Percentiles rank a stretch among this genome's conserved stretches.
These are phyloP conservation scores for Euphydryas editha DNA, from an alignment of 2,888 invertebrate genomes.

Conservation along the genomic window DNA sequence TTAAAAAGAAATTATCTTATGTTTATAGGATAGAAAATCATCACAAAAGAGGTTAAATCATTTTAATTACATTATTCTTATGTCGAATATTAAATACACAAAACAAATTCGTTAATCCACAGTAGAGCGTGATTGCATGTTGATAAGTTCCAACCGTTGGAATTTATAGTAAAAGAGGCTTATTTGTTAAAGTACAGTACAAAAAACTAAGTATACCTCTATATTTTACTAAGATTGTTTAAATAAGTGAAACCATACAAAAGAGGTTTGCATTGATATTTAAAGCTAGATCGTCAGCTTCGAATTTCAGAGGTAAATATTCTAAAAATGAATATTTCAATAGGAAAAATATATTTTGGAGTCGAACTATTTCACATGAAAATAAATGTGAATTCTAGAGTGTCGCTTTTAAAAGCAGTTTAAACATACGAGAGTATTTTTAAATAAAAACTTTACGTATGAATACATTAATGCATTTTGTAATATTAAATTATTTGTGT, in stretches of 20 bases:
- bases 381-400: conserved; percentile 13
- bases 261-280: conserved; percentile 3
- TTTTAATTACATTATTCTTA: too few relatives aligned
- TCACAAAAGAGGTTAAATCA: neutral
- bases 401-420: conserved; percentile 12
- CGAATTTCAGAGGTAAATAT: neutral
- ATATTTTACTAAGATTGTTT: neutral
- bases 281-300: conserved; percentile 3
- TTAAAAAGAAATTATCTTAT: neutral
- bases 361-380: conserved; percentile 9
- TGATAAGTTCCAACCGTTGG: too few relatives aligned
- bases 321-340: conserved; percentile 9
- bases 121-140: too few relatives aligned
- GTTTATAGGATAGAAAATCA: neutral
- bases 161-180: too few relatives aligned
- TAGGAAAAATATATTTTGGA: conserved; percentile 3
- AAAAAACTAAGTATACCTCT: neutral
- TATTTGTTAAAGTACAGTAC: too few relatives aligned
- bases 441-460: neutral
- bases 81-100: neutral
- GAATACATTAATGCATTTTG: neutral
- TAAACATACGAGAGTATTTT: conserved; percentile 1
- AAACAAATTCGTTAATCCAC: neutral
- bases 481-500: neutral
- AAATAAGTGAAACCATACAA: conserved; percentile 1